Evolutionary conservation across 2,888 invertebrate genomes (phyloP), one percentile per base, ranked within the genome.

Genomic region (Drosophila fungiperda): DNA sequence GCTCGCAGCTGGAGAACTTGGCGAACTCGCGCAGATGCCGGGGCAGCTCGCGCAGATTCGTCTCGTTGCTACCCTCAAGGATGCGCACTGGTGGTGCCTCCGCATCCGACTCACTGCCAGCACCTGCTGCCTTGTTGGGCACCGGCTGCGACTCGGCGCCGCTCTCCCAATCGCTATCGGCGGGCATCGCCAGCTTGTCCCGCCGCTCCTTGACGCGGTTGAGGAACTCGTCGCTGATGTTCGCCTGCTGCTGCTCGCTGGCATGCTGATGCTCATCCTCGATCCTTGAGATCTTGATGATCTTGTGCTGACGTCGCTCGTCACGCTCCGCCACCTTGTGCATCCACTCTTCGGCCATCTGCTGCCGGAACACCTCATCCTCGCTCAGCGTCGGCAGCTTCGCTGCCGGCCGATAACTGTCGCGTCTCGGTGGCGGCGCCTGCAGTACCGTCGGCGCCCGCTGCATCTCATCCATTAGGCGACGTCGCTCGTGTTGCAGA

Each of bases 311-410:
- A 82, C 96, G 96, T 52, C 97, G 94, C 89, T 97, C 96, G 84
- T 96, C 95, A 15, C 97, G 94, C 91, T 96, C 96, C 7, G 96
- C 95, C 87, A 97, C 96, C 93, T 97, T 96, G 89, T 94, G 94
- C 90, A 97, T 95, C 93, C 97, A 97, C 92, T 97, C 97, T 82
- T 96, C 95, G 93, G 96, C 97, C 97, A 97, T 97, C 93, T 96
- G 95, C 79, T 96, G 96, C 9, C 97, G 95, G 83, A 96, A 95
- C 49, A 95, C 94, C 92, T 97, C 96, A 74, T 95, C 95, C 91
- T 97, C 96, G 55, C 95, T 95, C 11, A 95, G 95, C 12, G 95
- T 79, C 48, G 95, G 92, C 57, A 92, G 42, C 77, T 92, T 91
- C 15, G 90, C 87, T 1, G 87, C 76, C 2, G 92, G 88, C 5